These are phyloP conservation scores for Epizoanthus ramosus DNA, from an alignment of 92 coral and sea anemone genomes.

Conservation along the genomic window DNA sequence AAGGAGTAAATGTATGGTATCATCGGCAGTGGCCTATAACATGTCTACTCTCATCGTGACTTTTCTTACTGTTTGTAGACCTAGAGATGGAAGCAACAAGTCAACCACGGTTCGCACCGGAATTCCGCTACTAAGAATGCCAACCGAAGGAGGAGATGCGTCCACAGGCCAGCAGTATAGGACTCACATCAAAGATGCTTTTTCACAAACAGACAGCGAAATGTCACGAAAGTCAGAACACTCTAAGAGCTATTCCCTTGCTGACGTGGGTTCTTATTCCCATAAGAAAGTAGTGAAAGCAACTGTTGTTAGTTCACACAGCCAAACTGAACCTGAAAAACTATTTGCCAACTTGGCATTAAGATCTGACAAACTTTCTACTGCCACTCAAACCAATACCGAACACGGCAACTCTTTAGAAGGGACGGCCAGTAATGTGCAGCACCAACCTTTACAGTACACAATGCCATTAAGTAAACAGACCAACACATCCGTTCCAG, in stretches of 20 bases:
- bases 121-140: slow-evolving; percentile 8
- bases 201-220: background rate
- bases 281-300: background rate
- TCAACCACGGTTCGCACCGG: slow-evolving; percentile 37
- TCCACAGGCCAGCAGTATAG: background rate
- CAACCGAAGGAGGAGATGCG: background rate
- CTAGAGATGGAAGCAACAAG: slow-evolving; percentile 3
- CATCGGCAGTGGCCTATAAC: background rate
- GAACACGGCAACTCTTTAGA: background rate
- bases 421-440: background rate
- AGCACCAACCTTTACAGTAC: background rate
- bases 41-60: background rate
- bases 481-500: background rate
- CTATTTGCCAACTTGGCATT: background rate
- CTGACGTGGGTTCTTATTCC: background rate
- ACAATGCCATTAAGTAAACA: background rate
- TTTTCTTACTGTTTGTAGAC: background rate
- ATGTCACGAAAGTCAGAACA: no score
- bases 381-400: slow-evolving; percentile 10
- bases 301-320: background rate
- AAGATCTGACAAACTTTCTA: slow-evolving; percentile 6
- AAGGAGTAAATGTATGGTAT: no score
- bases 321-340: background rate
- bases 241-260: no score
- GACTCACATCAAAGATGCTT: slow-evolving; percentile 1